Evolutionary conservation across 2,113 vertebrate genomes (phyloP).

Genomic region (Platanista minor): DNA sequence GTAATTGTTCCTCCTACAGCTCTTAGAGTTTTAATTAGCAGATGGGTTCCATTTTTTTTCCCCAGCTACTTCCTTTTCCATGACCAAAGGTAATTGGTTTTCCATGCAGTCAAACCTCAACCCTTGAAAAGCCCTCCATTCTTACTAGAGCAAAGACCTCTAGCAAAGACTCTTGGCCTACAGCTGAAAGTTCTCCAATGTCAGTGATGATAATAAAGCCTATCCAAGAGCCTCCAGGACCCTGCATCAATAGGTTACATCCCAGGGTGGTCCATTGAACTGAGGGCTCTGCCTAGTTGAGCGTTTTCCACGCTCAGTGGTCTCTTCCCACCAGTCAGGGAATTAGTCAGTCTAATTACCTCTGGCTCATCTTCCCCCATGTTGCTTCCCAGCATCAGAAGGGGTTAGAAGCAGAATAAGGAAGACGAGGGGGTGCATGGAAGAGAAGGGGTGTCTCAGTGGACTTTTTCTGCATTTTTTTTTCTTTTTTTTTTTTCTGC

Average conservation of each 20-base stretch:
- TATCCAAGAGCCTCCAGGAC: background rate
- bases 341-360: background rate
- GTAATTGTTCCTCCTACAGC: constrained; percentile 18
- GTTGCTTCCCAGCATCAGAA: too few species aligned
- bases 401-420: background rate
- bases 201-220: background rate
- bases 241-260: too few species aligned
- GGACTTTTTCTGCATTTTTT: background rate
- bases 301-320: background rate
- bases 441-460: background rate
- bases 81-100: background rate
- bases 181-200: background rate
- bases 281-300: background rate
- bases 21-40: constrained; percentile 37
- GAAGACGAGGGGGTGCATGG: fast-evolving
- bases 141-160: background rate
- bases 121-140: background rate
- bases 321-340: background rate
- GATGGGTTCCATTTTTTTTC: background rate
- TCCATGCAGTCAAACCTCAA: background rate
- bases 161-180: background rate
- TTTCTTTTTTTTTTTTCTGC: background rate
- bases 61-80: background rate
- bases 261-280: background rate
- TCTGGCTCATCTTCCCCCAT: background rate